These are phyloP conservation scores for Etheostoma cragini DNA, from an alignment of 2,113 vertebrate genomes.

Conservation along the genomic window DNA sequence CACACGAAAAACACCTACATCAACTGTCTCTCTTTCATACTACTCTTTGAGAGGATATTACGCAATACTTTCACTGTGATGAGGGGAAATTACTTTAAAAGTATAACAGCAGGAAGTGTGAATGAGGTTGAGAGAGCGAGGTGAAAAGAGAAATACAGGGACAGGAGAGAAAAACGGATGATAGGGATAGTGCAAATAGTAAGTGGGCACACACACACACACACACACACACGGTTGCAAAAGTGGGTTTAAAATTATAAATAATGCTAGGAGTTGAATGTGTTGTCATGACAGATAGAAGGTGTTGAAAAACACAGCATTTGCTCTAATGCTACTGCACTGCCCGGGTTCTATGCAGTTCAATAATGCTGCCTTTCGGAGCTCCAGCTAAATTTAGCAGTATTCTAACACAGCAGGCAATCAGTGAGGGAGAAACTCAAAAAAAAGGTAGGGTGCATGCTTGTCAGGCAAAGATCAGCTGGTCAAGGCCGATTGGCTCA, in stretches of 20 bases:
- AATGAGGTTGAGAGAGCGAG: conserved; percentile 21
- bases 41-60: conserved; percentile 69
- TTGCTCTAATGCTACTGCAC: background rate
- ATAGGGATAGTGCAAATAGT: background rate
- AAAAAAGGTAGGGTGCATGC: background rate
- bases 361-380: background rate
- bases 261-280: background rate
- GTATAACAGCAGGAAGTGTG: conserved; percentile 68
- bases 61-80: conserved; percentile 61
- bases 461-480: background rate
- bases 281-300: background rate
- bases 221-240: conserved; percentile 1
- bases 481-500: background rate
- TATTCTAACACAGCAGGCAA: background rate
- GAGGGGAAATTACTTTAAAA: conserved; percentile 44
- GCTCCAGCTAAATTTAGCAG: background rate
- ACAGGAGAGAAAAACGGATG: conserved; percentile 1
- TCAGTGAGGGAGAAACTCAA: background rate
- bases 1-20: background rate
- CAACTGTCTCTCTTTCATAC: conserved; percentile 18
- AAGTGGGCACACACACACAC: background rate
- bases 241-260: background rate
- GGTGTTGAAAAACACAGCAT: background rate
- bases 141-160: background rate
- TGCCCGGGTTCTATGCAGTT: background rate